These are phyloP conservation scores for Solea solea DNA, from an alignment of 2,113 vertebrate species.

Conservation along the genomic window DNA sequence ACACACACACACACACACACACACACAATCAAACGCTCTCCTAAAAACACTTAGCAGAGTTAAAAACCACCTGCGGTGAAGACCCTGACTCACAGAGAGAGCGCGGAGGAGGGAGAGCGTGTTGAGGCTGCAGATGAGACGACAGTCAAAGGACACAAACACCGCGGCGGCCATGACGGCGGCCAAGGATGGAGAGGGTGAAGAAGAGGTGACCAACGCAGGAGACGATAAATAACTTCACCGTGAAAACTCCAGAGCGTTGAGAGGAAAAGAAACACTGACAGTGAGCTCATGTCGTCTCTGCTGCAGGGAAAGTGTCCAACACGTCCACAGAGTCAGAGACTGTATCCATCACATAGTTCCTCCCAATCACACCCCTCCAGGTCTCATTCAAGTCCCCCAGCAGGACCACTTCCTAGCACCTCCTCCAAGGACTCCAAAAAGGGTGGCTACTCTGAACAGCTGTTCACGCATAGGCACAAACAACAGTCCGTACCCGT, in stretches of 20 bases:
- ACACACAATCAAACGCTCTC: conserved; percentile 31
- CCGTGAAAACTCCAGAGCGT: background rate
- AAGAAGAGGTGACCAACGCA: conserved; percentile 62
- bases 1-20: conserved; percentile 41
- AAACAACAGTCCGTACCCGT: too few species aligned
- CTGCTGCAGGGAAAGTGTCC: too few species aligned
- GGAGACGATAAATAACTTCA: conserved; percentile 48
- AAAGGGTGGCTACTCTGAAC: too few species aligned
- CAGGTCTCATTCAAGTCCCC: too few species aligned
- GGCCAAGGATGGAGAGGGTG: conserved; percentile 52
- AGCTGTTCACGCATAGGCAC: too few species aligned
- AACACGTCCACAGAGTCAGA: too few species aligned
- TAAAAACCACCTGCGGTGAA: conserved; percentile 58
- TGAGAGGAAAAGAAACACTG: too few species aligned
- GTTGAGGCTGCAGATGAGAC: conserved; percentile 59
- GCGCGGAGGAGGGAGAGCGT: conserved; percentile 63
- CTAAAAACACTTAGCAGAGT: conserved; percentile 58
- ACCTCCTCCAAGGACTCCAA: too few species aligned
- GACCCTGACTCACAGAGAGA: conserved; percentile 66
- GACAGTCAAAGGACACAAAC: conserved; percentile 65
- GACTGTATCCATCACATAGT: too few species aligned
- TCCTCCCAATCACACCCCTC: too few species aligned
- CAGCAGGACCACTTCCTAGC: too few species aligned
- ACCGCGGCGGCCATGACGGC: conserved; percentile 27
- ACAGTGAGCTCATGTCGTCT: too few species aligned